Evolutionary conservation across 1,140 invertebrate genomes (phyloP).

Genomic region (Brachionus calyciflorus): DNA sequence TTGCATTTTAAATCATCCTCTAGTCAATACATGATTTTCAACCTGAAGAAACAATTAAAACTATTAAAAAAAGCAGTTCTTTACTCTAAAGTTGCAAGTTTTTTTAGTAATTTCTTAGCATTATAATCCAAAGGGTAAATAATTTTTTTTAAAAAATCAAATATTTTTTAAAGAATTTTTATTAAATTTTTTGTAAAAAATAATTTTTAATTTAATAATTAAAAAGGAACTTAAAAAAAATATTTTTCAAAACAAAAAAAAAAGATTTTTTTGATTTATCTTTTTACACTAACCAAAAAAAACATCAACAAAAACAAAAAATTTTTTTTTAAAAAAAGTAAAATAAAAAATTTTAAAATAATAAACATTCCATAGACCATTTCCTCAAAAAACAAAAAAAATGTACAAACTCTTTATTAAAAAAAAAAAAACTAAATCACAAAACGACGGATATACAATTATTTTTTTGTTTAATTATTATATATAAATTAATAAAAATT

Average conservation of each 20-base stretch:
- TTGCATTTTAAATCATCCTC: too few relatives aligned
- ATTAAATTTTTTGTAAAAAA: neutral
- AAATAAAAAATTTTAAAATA: neutral
- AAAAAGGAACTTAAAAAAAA: neutral
- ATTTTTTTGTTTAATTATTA: too few relatives aligned
- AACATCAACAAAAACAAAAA: neutral
- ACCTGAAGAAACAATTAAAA: too few relatives aligned
- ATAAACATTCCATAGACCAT: constrained; percentile 20
- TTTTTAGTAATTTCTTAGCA: too few relatives aligned
- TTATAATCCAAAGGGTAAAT: neutral
- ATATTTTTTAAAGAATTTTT: neutral
- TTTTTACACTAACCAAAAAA: neutral
- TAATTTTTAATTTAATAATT: too few relatives aligned
- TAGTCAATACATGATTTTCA: too few relatives aligned
- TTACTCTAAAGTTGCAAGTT: too few relatives aligned
- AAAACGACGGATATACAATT: constrained; percentile 31
- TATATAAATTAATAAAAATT: neutral
- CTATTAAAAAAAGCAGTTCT: too few relatives aligned
- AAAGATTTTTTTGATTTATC: neutral
- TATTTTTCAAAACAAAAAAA: neutral
- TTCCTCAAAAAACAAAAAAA: neutral
- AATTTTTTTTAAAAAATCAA: too few relatives aligned
- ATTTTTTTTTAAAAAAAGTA: neutral
- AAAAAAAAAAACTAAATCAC: too few relatives aligned
- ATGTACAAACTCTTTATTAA: constrained; percentile 28